phyloP scores from a whole-genome alignment of 2,888 invertebrate genomes.

The Parascotia fuliginaria region DNA sequence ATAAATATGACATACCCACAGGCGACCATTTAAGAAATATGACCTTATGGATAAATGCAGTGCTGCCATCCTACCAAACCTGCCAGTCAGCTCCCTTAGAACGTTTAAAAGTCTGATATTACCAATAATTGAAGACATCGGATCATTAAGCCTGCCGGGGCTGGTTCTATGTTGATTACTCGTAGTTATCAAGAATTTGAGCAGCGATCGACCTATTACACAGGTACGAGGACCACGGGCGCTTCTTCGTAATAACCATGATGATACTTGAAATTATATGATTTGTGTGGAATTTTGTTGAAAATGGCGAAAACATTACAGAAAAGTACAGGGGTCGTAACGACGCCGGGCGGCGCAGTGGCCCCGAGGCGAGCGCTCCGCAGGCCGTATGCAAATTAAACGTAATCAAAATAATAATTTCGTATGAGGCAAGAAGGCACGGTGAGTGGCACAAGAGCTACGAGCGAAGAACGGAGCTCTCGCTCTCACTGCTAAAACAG shows the following conservation, averaged over 20 bases:
- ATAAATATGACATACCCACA: conserved; percentile 27
- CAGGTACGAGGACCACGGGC: conserved; percentile 74
- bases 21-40: conserved; percentile 47
- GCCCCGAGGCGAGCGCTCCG: conserved; percentile 67
- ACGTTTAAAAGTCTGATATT: conserved; percentile 81
- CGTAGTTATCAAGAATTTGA: conserved; percentile 84
- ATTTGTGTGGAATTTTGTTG: conserved; percentile 85
- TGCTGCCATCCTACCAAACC: conserved; percentile 50
- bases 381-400: conserved; percentile 84
- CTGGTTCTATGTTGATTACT: conserved; percentile 82
- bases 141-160: conserved; percentile 76
- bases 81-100: conserved; percentile 78
- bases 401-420: conserved; percentile 86
- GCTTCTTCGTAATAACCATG: conserved; percentile 84
- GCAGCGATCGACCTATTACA: conserved; percentile 77
- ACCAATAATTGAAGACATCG: conserved; percentile 81
- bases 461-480: conserved; percentile 51
- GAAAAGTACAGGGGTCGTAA: conserved; percentile 84
- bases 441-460: conserved; percentile 49
- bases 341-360: conserved; percentile 65
- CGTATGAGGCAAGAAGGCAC: conserved; percentile 63
- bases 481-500: conserved; percentile 55
- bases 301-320: conserved; percentile 86
- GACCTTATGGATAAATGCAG: conserved; percentile 62
- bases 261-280: conserved; percentile 84